Percentiles rank a stretch among this genome's conserved stretches.
phyloP scores from a whole-genome alignment of 2,888 invertebrate species.

The Eristalis arbustorum region DNA sequence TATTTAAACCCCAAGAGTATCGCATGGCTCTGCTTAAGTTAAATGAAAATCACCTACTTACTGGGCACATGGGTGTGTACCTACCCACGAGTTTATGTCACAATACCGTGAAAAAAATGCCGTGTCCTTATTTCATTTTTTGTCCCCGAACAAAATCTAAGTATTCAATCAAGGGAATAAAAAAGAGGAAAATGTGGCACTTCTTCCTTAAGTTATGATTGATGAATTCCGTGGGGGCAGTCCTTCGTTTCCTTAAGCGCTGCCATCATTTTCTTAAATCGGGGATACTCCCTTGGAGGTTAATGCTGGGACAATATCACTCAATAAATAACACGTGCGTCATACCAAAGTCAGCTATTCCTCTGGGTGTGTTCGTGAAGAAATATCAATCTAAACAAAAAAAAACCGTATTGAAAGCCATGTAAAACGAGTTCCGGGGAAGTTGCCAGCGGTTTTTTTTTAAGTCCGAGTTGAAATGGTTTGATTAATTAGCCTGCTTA shows the following conservation, averaged over 20 bases:
- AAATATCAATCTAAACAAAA: not conserved
- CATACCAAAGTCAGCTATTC: not conserved
- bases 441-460: not conserved
- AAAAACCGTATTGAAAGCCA: not conserved
- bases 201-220: not conserved
- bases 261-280: not conserved
- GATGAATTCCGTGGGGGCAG: not conserved
- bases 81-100: not conserved
- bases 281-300: not conserved
- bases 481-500: not conserved
- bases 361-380: not conserved
- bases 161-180: not conserved
- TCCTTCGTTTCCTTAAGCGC: not conserved
- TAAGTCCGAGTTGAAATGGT: not conserved
- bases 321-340: slow-evolving; percentile 7
- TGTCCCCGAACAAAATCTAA: not conserved
- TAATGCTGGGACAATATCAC: slow-evolving; percentile 3
- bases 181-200: not conserved
- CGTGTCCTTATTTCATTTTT: not conserved
- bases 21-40: not conserved
- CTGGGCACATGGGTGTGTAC: not conserved
- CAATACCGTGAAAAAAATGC: not conserved
- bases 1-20: too few relatives aligned
- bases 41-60: not conserved
- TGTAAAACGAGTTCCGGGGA: not conserved